Evolutionary conservation across 2,113 vertebrate species (phyloP), one percentile per base, ranked within the genome.

Genomic region (Lamprotornis superbus): DNA sequence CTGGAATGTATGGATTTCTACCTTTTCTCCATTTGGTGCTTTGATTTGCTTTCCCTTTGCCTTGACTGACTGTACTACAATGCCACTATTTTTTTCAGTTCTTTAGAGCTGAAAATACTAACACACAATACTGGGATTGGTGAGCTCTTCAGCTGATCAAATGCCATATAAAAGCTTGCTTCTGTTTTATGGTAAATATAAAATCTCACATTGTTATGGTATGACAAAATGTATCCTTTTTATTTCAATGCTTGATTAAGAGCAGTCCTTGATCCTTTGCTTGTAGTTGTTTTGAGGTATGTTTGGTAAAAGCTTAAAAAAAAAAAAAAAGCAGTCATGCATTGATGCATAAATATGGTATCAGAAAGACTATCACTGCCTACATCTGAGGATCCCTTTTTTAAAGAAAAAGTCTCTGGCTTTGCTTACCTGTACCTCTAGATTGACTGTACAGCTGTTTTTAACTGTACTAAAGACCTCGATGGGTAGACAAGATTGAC

Each of bases 41-140:
- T 95, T 95, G 91, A 91, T 94, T 95, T 93, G 40, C 42, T 89
- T 88, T 90, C 21, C 25, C 39, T 91, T 78, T 89, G 70, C 88
- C 74, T 79, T 85, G 61, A 52, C 81, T 65, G 56, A 21, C 46
- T 82, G 21, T 49, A 56, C 65, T 95, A 69, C 35, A 65, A 30
- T 57, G 33, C 61, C 70, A 40, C 68, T 52, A 14, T 50, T 46
- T 89, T 79, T 80, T 81, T 33, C 27, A 33, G 30, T 64, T 57
- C 63, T 90, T 77, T 67, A 37, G 49, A 68, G 37, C 47, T 42
- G 71, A 75, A 70, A 75, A 87, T 81, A 18, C 22, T 47, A 80
- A 79, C 53, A 46, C 15, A 30, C 7, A 23, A 3, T 68, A 12
- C 27, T 59, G n/a, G 28, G 49, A 47, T 28, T 90, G 63, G 33